A percentile compares a stretch with the other conserved stretches of the same genome.
Conservation (phyloP, 2,113 vertebrate species). For the Clinocottus analis region DNA sequence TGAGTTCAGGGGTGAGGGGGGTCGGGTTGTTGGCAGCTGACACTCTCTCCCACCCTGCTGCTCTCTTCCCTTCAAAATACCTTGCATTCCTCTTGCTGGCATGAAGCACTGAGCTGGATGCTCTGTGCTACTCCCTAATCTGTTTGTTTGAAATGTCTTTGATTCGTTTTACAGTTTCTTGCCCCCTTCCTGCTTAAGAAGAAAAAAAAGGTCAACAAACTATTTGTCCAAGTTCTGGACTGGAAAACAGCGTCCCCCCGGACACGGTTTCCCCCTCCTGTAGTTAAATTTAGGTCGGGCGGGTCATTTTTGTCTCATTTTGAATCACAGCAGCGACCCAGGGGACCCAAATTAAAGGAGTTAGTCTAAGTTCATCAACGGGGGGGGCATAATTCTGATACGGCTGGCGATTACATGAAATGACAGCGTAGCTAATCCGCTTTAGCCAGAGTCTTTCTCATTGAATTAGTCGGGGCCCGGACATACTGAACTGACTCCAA, state of each 20-base stretch:
- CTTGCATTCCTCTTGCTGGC: constrained; percentile 45
- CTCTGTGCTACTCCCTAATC: background rate
- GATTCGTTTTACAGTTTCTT: background rate
- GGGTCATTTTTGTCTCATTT: constrained; percentile 42
- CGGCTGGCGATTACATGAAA: constrained; percentile 59
- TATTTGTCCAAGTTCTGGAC: constrained; percentile 21
- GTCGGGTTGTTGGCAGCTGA: constrained; percentile 44
- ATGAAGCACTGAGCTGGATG: constrained; percentile 10
- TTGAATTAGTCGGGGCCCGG: constrained; percentile 26
- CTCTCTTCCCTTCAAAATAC: constrained; percentile 50
- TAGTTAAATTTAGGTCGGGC: constrained; percentile 39
- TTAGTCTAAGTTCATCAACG: constrained; percentile 62
- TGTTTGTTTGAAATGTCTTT: background rate
- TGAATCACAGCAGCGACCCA: constrained; percentile 38
- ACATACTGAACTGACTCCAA: constrained; percentile 47
- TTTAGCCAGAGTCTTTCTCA: constrained; percentile 40
- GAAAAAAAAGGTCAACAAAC: background rate
- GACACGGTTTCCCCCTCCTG: constrained; percentile 27
- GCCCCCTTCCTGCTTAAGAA: background rate
- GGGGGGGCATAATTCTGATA: constrained; percentile 41
- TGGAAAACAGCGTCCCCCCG: constrained; percentile 31
- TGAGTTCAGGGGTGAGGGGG: background rate
- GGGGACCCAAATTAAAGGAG: constrained; percentile 55
- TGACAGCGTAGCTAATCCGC: constrained; percentile 69
- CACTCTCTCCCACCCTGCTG: constrained; percentile 35